A percentile compares a stretch with the other conserved stretches of the same genome.
phyloP scores from a whole-genome alignment of 2,888 invertebrate species.

The Pomacea canaliculata region DNA sequence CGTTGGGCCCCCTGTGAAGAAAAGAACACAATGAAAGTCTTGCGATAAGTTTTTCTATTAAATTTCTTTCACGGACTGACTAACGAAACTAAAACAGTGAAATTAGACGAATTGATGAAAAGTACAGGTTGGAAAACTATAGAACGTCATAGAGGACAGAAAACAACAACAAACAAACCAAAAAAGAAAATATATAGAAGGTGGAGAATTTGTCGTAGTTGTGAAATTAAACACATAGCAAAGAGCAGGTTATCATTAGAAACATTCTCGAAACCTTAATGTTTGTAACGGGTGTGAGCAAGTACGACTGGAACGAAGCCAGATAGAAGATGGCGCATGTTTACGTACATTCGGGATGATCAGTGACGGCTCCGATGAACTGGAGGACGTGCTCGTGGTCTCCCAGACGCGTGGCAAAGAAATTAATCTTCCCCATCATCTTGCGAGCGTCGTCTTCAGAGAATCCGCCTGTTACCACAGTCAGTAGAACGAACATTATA shows the following conservation, averaged over 20 bases:
- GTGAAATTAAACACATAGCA: too few relatives aligned
- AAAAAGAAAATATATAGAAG: too few relatives aligned
- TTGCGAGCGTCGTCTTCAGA: neutral
- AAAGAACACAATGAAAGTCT: neutral
- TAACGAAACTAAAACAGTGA: neutral
- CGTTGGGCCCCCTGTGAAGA: slow-evolving; percentile 25
- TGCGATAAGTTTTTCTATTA: too few relatives aligned
- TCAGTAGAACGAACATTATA: too few relatives aligned
- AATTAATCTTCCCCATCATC: neutral
- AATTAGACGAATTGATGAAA: neutral
- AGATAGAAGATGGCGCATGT: neutral
- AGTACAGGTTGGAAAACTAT: neutral
- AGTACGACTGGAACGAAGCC: too few relatives aligned
- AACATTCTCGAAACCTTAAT: too few relatives aligned
- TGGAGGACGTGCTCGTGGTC: neutral
- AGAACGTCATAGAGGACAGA: neutral
- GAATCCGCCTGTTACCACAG: neutral
- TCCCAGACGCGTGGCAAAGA: neutral
- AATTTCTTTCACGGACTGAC: neutral
- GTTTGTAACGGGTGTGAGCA: too few relatives aligned
- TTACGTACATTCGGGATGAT: neutral
- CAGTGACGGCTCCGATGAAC: neutral
- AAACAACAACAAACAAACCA: too few relatives aligned
- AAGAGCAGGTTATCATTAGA: too few relatives aligned
- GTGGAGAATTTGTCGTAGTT: too few relatives aligned